Evolutionary conservation across 2,797 vertebrate genomes (phyloP).

Genomic region (Cyprinella venusta): DNA sequence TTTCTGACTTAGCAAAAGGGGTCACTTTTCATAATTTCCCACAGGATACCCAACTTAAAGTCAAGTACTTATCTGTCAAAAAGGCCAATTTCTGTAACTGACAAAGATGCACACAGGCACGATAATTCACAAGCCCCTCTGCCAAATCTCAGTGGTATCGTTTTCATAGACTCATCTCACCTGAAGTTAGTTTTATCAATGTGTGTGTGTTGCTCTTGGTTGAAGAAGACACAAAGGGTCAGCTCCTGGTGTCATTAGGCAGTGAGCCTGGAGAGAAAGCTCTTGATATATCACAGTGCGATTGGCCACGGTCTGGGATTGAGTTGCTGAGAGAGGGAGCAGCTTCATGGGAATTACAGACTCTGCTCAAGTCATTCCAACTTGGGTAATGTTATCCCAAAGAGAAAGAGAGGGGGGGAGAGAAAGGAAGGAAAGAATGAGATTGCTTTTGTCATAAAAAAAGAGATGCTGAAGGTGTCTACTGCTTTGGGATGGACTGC

Average conservation of each 20-base stretch:
- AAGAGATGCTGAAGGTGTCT: conserved; percentile 69
- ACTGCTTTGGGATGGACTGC: conserved; percentile 11
- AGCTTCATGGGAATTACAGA: conserved; percentile 80
- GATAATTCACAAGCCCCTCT: conserved; percentile 11
- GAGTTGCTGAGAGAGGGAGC: conserved; percentile 77
- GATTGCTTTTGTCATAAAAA: conserved; percentile 78
- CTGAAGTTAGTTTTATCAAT: conserved; percentile 25
- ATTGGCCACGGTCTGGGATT: conserved; percentile 80
- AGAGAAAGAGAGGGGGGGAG: conserved; percentile 13
- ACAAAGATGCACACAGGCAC: not conserved
- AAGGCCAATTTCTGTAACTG: not conserved
- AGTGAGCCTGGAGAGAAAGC: conserved; percentile 66
- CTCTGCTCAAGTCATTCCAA: conserved; percentile 83
- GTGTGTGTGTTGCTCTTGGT: conserved; percentile 40
- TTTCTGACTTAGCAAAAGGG: not conserved
- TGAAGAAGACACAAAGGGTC: conserved; percentile 37
- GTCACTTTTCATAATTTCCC: not conserved
- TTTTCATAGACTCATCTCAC: conserved; percentile 40
- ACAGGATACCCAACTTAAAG: not conserved
- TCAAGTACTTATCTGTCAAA: conserved; percentile 5
- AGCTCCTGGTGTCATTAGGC: conserved; percentile 53
- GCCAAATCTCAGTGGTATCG: conserved; percentile 8
- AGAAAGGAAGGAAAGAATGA: conserved; percentile 59
- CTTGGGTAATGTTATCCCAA: conserved; percentile 80
- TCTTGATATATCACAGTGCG: conserved; percentile 79